Percentiles rank a stretch among this genome's conserved stretches.
phyloP scores from a whole-genome alignment of 2,888 invertebrate genomes.

The Diarsia dahlii region DNA sequence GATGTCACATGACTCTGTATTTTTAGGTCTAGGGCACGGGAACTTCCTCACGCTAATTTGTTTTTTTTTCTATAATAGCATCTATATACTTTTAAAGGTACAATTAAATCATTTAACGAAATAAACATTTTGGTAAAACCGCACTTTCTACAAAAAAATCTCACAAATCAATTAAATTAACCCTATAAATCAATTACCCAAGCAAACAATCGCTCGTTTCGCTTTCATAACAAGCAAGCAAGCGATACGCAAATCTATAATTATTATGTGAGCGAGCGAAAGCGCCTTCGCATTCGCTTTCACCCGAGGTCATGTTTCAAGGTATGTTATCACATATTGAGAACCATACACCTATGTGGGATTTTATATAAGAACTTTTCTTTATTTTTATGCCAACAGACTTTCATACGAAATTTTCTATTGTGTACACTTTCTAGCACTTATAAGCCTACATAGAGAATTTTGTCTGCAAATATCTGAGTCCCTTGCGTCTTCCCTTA shows the following conservation, averaged over 20 bases:
- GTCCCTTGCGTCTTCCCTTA: neutral
- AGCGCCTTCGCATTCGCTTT: constrained; percentile 70
- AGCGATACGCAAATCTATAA: constrained; percentile 53
- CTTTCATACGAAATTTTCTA: neutral
- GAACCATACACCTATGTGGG: neutral
- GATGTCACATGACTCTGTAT: neutral
- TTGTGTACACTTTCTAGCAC: neutral
- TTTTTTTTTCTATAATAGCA: too few relatives aligned
- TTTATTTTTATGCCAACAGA: constrained; percentile 11
- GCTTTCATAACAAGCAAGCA: constrained; percentile 57
- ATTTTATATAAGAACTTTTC: constrained; percentile 14
- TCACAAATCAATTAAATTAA: neutral
- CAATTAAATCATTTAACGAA: neutral
- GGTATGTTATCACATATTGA: constrained; percentile 43
- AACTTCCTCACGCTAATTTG: too few relatives aligned
- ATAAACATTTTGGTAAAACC: neutral
- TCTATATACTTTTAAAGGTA: too few relatives aligned
- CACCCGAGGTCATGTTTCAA: constrained; percentile 59
- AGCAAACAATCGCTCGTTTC: constrained; percentile 26
- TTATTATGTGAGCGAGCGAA: constrained; percentile 65
- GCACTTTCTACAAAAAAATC: constrained; percentile 14
- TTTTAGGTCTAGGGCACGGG: neutral
- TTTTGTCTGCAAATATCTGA: neutral
- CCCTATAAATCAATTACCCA: constrained; percentile 34
- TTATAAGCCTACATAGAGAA: neutral